Evolutionary conservation across 2,888 invertebrate genomes (phyloP), one percentile per base, ranked within the genome.

Genomic region (Scaeva pyrastri): DNA sequence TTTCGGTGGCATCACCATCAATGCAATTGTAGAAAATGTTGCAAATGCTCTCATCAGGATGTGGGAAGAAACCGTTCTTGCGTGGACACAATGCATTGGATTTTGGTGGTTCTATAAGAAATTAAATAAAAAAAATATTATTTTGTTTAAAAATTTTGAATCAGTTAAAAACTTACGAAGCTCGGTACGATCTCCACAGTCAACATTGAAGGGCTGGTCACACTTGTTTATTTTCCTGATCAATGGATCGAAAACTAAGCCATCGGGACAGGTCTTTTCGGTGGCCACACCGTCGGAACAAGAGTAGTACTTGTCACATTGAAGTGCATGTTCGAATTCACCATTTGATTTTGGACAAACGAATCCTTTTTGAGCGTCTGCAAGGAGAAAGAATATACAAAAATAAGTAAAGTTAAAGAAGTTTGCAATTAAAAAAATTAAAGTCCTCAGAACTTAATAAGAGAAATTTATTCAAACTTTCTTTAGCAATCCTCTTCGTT

Each of bases 141-240:
- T 43, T 36, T 19, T 0, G n/a, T 21, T 10, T 21, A 11, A 0
- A 19, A 36, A n/a, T 39, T 1, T 21, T 55, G 10, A 12, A 2
- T 2, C n/a, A n/a, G 7, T n/a, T 50, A 5, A 7, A 31, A 66
- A 95, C 97, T 96, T 94, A 98, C 97, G 98, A 88, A 97, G 94
- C 93, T 97, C 97, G 66, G 95, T 95, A 91, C 97, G 95, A 91
- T 97, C 97, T 70, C 96, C 97, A 90, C 98, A 98, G 91, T 97
- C 97, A 21, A 97, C 97, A 90, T 97, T 97, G 95, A 97, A 97
- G 90, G 97, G 96, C 91, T 97, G 97, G 93, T 98, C 98, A 91
- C 98, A 98, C 91, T 97, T 97, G 94, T 97, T 97, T 91, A 96
- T 94, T 93, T 97, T 97, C 90, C 97, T 95, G 91, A 96, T 97